phyloP scores from a whole-genome alignment of 64 coral and sea anemone species.

The Acropora yongei region DNA sequence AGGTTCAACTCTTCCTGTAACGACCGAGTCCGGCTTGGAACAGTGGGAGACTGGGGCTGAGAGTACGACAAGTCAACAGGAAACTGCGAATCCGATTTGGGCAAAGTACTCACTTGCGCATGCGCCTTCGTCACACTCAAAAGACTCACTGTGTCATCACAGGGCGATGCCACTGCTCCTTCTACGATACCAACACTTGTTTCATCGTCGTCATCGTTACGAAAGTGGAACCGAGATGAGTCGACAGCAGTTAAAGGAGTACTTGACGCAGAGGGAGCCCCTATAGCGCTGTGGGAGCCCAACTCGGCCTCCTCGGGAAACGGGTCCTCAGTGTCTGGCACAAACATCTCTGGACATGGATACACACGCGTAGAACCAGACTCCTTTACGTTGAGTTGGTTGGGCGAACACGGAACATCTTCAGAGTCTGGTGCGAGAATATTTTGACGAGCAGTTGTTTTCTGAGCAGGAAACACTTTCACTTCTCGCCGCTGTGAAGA shows the following conservation, averaged over 20 bases:
- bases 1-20: conserved; percentile 29
- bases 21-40: conserved; percentile 35
- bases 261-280: conserved; percentile 29
- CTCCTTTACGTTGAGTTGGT: background rate
- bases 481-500: background rate
- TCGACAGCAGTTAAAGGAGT: background rate
- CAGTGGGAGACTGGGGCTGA: conserved; percentile 33
- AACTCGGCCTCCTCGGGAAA: background rate
- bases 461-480: background rate
- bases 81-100: conserved; percentile 21
- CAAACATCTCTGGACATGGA: background rate
- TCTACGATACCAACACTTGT: background rate
- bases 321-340: conserved; percentile 25
- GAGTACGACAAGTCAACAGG: conserved; percentile 15
- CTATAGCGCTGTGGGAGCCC: background rate
- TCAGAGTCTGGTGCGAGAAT: background rate
- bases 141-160: background rate
- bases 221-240: background rate
- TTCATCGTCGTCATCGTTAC: conserved; percentile 4
- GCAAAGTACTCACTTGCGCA: background rate
- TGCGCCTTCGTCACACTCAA: background rate
- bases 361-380: background rate
- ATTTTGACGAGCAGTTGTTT: background rate
- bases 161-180: background rate
- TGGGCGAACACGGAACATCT: background rate